These are phyloP conservation scores for Rhinogobius similis DNA, from an alignment of 2,113 vertebrate species.

Conservation along the genomic window DNA sequence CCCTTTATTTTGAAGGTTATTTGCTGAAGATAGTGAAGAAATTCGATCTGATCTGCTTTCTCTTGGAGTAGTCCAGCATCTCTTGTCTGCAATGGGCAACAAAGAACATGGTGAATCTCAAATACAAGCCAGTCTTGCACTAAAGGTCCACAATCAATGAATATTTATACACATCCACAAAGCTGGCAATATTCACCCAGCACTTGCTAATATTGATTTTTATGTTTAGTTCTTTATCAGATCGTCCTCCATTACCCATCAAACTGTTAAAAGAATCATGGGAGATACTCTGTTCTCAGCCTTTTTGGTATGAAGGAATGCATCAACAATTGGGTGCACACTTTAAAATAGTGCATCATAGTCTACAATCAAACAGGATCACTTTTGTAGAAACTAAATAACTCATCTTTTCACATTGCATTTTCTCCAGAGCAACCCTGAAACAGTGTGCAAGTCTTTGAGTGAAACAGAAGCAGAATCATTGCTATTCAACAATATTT, in stretches of 20 bases:
- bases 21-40: constrained; percentile 69
- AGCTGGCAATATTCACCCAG: not conserved
- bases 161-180: not conserved
- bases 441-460: constrained; percentile 77
- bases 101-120: constrained; percentile 81
- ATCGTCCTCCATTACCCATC: constrained; percentile 71
- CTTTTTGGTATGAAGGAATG: constrained; percentile 76
- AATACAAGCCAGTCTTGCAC: constrained; percentile 80
- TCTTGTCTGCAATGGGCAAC: constrained; percentile 82
- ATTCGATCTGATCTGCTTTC: constrained; percentile 79
- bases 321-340: not conserved
- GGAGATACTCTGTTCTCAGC: constrained; percentile 77
- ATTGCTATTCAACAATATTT: constrained; percentile 63
- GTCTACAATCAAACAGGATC: not conserved
- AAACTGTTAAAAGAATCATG: constrained; percentile 68
- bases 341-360: not conserved
- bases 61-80: constrained; percentile 76
- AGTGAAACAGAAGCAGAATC: constrained; percentile 77
- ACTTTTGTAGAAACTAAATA: not conserved
- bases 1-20: constrained; percentile 62
- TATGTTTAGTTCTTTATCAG: constrained; percentile 79
- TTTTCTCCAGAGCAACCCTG: constrained; percentile 67
- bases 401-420: not conserved
- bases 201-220: not conserved
- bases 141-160: constrained; percentile 72